Evolutionary conservation across 2,113 vertebrate genomes (phyloP).

Genomic region (Semnornis frantzii): DNA sequence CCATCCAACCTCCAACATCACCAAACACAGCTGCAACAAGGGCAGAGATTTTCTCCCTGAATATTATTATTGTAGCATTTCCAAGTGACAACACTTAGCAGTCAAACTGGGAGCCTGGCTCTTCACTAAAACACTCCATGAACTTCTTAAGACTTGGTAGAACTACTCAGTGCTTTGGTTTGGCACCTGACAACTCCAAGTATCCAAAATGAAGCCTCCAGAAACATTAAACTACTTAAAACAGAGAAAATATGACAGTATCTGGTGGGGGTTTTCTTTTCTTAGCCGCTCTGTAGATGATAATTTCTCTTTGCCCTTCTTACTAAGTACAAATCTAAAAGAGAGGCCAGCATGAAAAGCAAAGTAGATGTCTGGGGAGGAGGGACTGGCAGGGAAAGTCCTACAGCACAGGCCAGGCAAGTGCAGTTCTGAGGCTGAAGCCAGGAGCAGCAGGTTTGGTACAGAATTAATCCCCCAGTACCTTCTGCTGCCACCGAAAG

Average conservation of each 20-base stretch:
- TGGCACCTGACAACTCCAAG: neutral
- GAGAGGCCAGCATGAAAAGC: neutral
- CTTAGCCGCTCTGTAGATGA: neutral
- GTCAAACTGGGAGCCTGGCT: neutral
- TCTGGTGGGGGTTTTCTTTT: neutral
- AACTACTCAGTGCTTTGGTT: neutral
- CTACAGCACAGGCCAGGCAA: neutral
- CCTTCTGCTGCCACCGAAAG: conserved; percentile 42
- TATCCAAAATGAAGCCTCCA: neutral
- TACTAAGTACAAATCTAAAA: neutral
- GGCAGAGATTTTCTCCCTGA: neutral
- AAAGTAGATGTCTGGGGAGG: neutral
- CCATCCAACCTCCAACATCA: neutral
- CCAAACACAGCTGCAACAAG: neutral
- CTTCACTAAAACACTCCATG: neutral
- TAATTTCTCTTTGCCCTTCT: conserved; percentile 2
- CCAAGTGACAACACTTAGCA: neutral
- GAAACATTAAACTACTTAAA: neutral
- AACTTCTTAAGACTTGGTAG: neutral
- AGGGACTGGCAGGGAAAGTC: neutral
- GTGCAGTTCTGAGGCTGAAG: neutral
- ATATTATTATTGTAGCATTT: neutral
- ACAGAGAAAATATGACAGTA: neutral
- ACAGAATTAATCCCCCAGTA: neutral
- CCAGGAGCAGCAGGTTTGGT: conserved; percentile 44